phyloP scores from a whole-genome alignment of 2,797 vertebrate species.

The Florisuga fusca region DNA sequence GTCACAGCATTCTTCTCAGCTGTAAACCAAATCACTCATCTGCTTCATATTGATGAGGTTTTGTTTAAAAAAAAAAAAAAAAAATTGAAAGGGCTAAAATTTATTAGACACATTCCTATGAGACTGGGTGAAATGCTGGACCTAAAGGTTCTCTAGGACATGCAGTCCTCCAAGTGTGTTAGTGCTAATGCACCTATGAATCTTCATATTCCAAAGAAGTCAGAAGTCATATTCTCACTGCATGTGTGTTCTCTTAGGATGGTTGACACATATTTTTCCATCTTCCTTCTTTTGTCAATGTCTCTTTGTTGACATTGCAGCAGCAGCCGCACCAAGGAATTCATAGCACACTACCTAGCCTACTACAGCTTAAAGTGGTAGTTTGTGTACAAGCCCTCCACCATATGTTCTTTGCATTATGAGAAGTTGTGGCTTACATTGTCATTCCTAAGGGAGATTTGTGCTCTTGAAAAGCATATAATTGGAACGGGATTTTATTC shows the following conservation, averaged over 20 bases:
- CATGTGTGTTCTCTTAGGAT: background rate
- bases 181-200: background rate
- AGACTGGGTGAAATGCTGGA: background rate
- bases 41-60: background rate
- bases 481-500: background rate
- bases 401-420: background rate
- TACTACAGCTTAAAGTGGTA: rapidly evolving
- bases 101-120: background rate
- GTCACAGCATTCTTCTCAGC: background rate
- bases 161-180: background rate
- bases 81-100: background rate
- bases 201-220: background rate
- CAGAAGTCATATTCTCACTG: background rate
- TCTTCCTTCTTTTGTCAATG: background rate
- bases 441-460: background rate
- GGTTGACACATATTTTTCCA: background rate
- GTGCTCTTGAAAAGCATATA: background rate
- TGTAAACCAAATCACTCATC: background rate
- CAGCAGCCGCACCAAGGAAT: background rate
- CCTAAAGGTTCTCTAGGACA: background rate
- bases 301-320: background rate
- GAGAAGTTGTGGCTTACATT: background rate
- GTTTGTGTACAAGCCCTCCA: background rate
- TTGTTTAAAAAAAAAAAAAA: background rate
- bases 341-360: background rate